phyloP scores from a whole-genome alignment of 2,797 vertebrate species.

The Gymnothorax javanicus region DNA sequence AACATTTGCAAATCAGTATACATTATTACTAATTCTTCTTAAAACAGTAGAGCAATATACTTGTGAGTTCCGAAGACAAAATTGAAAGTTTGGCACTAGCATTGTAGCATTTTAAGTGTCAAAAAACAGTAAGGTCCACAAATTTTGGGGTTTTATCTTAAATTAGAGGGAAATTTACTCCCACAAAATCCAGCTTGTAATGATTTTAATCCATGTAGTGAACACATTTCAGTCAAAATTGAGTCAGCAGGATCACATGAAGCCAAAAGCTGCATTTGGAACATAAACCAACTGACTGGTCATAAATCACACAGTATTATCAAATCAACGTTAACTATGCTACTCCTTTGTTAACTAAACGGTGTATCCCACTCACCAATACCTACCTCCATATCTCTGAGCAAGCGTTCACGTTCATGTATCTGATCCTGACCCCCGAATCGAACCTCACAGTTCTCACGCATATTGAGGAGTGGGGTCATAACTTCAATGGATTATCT shows the following conservation, averaged over 20 bases:
- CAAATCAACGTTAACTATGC: not conserved
- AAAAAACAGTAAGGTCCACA: not conserved
- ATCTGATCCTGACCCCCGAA: not conserved
- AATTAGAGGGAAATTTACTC: not conserved
- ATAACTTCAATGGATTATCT: not conserved
- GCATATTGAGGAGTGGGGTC: not conserved
- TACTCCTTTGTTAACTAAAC: not conserved
- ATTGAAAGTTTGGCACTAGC: not conserved
- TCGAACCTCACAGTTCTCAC: not conserved
- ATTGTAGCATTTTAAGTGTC: not conserved
- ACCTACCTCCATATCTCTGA: no score
- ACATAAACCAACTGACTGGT: not conserved
- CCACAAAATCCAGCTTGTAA: not conserved
- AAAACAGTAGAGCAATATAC: not conserved
- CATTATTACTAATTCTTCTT: not conserved
- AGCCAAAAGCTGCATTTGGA: conserved; percentile 6
- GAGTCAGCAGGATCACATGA: not conserved
- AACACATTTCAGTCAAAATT: not conserved
- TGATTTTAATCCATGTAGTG: not conserved
- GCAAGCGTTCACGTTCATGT: not conserved
- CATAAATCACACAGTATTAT: not conserved
- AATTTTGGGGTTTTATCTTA: not conserved
- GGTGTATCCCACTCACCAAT: not conserved
- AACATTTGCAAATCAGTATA: not conserved
- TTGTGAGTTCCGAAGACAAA: not conserved